These are phyloP conservation scores for honey bee (Apis mellifera) DNA, from an alignment of 1,140 invertebrate genomes.

Conservation along the genomic window Amel_HAv3.1 CM009942.2:5851501-5852000, in stretches of 20 bases:
- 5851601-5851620: neutral
- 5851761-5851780: slow-evolving; percentile 59
- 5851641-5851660: no score
- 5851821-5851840: slow-evolving; percentile 23
- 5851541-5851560: no score
- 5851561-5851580: no score
- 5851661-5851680: neutral
- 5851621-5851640: no score
- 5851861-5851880: neutral
- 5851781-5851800: slow-evolving; percentile 50
- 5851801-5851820: slow-evolving; percentile 61
- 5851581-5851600: neutral
- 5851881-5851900: no score
- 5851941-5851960: slow-evolving; percentile 47
- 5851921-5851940: slow-evolving; percentile 32
- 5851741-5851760: slow-evolving; percentile 47
- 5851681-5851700: neutral
- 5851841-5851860: neutral
- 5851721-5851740: slow-evolving; percentile 32
- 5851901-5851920: slow-evolving; percentile 19
- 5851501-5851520: neutral
- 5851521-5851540: neutral
- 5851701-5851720: slow-evolving; percentile 39
- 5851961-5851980: slow-evolving; percentile 51
- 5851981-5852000: slow-evolving; percentile 51